Percentiles rank a stretch among this genome's conserved stretches.
Conservation (phyloP, 2,797 vertebrate genomes). For the Chaetophractus vellerosus region DNA sequence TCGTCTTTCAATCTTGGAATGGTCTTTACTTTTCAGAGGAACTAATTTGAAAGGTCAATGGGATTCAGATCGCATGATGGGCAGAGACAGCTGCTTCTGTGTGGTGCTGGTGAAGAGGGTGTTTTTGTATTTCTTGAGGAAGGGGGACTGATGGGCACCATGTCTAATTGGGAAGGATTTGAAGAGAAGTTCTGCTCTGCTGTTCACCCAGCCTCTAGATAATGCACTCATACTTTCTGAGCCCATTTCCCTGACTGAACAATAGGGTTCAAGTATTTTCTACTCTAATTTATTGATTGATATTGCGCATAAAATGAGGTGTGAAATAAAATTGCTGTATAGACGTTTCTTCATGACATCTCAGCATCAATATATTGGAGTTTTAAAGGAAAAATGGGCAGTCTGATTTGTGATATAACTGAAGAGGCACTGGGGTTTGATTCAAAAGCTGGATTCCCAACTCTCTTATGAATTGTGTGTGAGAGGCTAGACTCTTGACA, state of each 20-base stretch:
- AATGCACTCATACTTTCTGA: background rate
- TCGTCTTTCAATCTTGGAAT: background rate
- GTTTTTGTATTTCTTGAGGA: constrained; percentile 4
- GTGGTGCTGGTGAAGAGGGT: background rate
- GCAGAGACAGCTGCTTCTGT: background rate
- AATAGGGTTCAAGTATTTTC: background rate
- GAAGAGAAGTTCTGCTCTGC: background rate
- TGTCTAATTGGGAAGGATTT: background rate
- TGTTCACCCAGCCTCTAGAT: background rate
- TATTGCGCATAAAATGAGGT: background rate
- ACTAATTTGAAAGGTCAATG: background rate
- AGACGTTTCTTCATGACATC: background rate
- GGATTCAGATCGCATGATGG: background rate
- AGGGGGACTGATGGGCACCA: background rate
- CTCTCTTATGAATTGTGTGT: background rate
- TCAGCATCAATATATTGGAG: background rate
- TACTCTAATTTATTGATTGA: background rate
- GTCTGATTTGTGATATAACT: background rate
- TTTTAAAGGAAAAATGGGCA: background rate
- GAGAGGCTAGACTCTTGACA: background rate
- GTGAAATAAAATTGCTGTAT: background rate
- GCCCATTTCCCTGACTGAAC: background rate
- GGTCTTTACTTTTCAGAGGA: background rate
- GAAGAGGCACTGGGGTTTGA: background rate
- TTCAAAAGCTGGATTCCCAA: background rate